phyloP scores from a whole-genome alignment of 2,888 invertebrate genomes.

The Parasteatoda lunata region DNA sequence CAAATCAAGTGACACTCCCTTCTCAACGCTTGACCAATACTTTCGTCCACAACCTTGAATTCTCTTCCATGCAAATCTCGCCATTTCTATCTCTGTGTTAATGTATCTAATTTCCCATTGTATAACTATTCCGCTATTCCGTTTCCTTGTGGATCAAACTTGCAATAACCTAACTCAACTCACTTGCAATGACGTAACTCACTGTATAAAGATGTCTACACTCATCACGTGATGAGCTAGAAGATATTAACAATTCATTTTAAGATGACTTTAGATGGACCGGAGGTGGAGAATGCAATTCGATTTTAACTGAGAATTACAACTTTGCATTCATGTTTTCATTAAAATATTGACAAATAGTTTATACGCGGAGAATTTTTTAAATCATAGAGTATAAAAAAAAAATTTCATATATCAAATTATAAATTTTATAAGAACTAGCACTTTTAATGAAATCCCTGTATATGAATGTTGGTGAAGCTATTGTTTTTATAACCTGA shows the following conservation, averaged over 20 bases:
- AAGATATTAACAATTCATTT: constrained; percentile 17
- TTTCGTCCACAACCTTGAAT: constrained; percentile 14
- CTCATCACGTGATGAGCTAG: constrained; percentile 3
- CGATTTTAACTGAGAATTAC: too few species aligned
- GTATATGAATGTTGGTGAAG: too few species aligned
- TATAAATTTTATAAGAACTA: too few species aligned
- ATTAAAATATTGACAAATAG: too few species aligned
- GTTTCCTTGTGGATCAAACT: constrained; percentile 20
- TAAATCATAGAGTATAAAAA: too few species aligned
- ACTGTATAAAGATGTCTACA: constrained; percentile 31
- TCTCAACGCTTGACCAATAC: constrained; percentile 16
- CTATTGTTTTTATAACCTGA: too few species aligned
- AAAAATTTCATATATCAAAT: too few species aligned
- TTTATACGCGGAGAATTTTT: too few species aligned
- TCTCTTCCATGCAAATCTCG: constrained; percentile 48
- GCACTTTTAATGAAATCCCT: too few species aligned
- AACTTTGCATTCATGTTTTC: too few species aligned
- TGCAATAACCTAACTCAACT: constrained; percentile 27
- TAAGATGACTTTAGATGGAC: not conserved
- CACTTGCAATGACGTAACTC: not conserved
- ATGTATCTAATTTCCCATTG: constrained; percentile 44
- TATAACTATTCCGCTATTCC: constrained; percentile 29
- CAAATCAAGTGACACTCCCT: constrained; percentile 21
- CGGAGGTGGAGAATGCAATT: too few species aligned
- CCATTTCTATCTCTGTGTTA: constrained; percentile 39